phyloP scores from a whole-genome alignment of 2,888 invertebrate species.

The Drosophila cognata region DNA sequence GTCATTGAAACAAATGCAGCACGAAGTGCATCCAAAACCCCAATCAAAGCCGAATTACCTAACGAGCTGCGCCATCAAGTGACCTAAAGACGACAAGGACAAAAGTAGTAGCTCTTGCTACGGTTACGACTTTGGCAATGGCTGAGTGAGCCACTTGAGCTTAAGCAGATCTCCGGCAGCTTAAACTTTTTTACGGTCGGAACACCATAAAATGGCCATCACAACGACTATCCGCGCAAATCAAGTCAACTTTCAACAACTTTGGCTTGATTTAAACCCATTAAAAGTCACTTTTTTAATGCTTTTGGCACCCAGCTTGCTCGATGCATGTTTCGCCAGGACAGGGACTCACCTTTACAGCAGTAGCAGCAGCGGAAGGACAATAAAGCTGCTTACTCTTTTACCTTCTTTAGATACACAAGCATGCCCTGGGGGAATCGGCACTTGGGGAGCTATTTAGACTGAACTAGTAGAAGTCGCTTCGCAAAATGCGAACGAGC shows the following conservation, averaged over 20 bases:
- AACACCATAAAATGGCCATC: constrained; percentile 69
- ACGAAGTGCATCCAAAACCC: constrained; percentile 69
- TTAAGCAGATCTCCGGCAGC: constrained; percentile 68
- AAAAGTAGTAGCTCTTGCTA: background rate
- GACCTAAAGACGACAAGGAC: constrained; percentile 27
- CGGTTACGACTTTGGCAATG: constrained; percentile 1
- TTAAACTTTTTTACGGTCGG: constrained; percentile 57
- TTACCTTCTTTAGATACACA: constrained; percentile 44
- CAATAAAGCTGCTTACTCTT: constrained; percentile 49
- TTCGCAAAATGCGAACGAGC: constrained; percentile 31
- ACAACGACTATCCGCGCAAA: constrained; percentile 59
- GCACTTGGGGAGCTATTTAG: constrained; percentile 42
- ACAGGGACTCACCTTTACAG: constrained; percentile 58
- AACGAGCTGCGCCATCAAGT: constrained; percentile 74
- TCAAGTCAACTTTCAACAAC: constrained; percentile 80
- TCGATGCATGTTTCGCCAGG: constrained; percentile 39
- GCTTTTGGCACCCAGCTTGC: constrained; percentile 65
- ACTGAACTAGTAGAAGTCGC: constrained; percentile 50
- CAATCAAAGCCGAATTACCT: constrained; percentile 79
- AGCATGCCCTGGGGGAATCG: constrained; percentile 56
- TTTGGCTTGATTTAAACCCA: constrained; percentile 83
- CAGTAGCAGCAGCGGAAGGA: constrained; percentile 28
- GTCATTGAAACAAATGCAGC: constrained; percentile 81
- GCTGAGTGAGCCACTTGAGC: constrained; percentile 46
- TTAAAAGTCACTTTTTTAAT: constrained; percentile 83